phyloP scores from a whole-genome alignment of 2,797 vertebrate genomes.

The Chrysolophus pictus region DNA sequence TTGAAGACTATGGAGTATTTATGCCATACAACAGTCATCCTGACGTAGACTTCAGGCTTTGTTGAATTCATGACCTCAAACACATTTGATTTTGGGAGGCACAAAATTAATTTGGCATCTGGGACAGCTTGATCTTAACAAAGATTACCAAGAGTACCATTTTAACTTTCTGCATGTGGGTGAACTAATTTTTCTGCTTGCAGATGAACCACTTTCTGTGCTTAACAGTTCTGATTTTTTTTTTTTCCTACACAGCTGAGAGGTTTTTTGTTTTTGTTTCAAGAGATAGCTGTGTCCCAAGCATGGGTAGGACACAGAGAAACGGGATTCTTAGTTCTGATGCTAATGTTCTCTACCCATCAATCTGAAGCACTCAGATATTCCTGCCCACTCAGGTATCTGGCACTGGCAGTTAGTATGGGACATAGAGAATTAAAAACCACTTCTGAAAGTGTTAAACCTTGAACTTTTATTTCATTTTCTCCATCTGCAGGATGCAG shows the following conservation, averaged over 20 bases:
- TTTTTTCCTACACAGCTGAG: not conserved
- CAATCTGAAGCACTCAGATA: not conserved
- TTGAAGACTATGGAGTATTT: not conserved
- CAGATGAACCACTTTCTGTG: not conserved
- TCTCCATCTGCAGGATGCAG: not conserved
- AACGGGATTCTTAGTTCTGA: not conserved
- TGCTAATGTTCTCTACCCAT: not conserved
- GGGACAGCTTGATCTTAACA: not conserved
- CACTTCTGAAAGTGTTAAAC: not conserved
- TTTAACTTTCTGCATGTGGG: not conserved
- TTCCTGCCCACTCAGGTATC: accelerated
- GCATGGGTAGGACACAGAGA: not conserved
- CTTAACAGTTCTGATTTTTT: not conserved
- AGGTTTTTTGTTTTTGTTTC: not conserved
- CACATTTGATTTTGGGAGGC: not conserved
- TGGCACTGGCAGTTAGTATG: not conserved
- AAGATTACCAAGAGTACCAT: not conserved
- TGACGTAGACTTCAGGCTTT: not conserved
- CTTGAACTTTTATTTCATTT: not conserved
- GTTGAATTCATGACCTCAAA: not conserved
- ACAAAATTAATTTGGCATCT: not conserved
- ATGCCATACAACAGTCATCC: not conserved
- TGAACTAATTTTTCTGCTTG: not conserved
- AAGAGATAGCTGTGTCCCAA: not conserved
- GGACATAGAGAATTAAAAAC: not conserved